Evolutionary conservation across 1,140 invertebrate genomes (phyloP), one percentile per base, ranked within the genome.

Genomic region (Calephelis nemesis): DNA sequence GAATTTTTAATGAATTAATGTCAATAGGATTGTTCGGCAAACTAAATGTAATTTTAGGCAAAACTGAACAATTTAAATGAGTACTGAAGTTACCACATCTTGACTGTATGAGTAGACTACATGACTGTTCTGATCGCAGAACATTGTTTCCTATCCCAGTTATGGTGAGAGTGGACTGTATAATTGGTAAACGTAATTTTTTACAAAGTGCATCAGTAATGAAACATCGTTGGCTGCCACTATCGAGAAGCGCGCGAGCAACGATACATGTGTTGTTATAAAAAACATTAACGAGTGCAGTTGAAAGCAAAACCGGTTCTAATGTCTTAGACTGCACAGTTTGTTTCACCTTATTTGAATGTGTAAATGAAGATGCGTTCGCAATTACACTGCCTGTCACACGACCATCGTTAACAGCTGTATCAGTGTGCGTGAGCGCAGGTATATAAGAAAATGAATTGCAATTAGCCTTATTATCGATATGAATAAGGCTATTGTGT

Each of bases 81-180:
- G n/a, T 63, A 15, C 7, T 63, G 15, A 48, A 72, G n/a, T 47
- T 54, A 12, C 15, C 15, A 19, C 1, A 19, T 19, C 15, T 19
- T 19, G 15, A 19, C 15, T 19, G 15, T 19, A 19, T 19, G 15
- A 19, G 15, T 19, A 19, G 15, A 19, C 15, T 19, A 19, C 15
- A 19, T 19, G 15, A 19, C 15, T 75, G 62, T 12, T 62, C 62
- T 5, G 52, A 68, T 48, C 74, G 65, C 15, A 64, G 63, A 6
- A 72, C 39, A 5, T 62, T 65, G 4, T 74, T 64, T 6, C 70
- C 76, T 15, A 78, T 65, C 13, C 72, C 74, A 15, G 47, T 48
- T 19, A 75, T 69, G 48, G 63, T 47, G 50, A 64, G 19, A 63
- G 71, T 74, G 75, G 75, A 74, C 75, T 77, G 70, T 77, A 74